Evolutionary conservation across 2,888 invertebrate species (phyloP).

Genomic region (Octonoba sinensis): DNA sequence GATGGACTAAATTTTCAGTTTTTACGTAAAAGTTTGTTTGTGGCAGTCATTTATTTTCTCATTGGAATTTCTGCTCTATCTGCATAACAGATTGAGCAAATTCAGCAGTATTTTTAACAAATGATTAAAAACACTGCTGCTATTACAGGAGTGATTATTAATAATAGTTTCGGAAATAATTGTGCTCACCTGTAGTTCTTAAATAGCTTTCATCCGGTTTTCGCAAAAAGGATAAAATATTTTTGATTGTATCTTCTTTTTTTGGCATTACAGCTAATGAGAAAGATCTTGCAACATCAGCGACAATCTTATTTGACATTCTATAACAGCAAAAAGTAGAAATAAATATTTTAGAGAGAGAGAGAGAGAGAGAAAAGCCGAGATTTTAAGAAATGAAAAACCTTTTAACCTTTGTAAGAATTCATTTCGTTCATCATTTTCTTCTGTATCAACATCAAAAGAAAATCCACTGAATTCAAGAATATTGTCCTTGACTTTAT

Average conservation of each 20-base stretch:
- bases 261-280: slow-evolving; percentile 32
- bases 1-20: no score
- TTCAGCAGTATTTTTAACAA: no score
- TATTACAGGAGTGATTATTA: no score
- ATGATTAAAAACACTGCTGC: no score
- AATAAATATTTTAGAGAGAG: not conserved
- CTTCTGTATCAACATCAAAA: slow-evolving; percentile 45
- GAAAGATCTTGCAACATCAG: slow-evolving; percentile 43
- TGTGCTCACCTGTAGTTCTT: slow-evolving; percentile 16
- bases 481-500: slow-evolving; percentile 35
- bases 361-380: not conserved
- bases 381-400: not conserved
- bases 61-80: no score
- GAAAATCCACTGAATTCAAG: slow-evolving; percentile 47
- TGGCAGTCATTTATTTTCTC: no score
- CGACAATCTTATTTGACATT: slow-evolving; percentile 38
- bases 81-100: no score
- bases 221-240: slow-evolving; percentile 34
- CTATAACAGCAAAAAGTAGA: slow-evolving; percentile 17
- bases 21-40: no score
- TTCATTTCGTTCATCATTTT: slow-evolving; percentile 50
- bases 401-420: slow-evolving; percentile 41
- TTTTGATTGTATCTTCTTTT: slow-evolving; percentile 46
- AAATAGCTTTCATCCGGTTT: slow-evolving; percentile 47
- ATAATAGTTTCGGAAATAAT: no score